Percentiles rank a stretch among this genome's conserved stretches.
These are phyloP conservation scores for Tiaroga cobitis DNA, from an alignment of 2,797 vertebrate genomes.

Conservation along the genomic window DNA sequence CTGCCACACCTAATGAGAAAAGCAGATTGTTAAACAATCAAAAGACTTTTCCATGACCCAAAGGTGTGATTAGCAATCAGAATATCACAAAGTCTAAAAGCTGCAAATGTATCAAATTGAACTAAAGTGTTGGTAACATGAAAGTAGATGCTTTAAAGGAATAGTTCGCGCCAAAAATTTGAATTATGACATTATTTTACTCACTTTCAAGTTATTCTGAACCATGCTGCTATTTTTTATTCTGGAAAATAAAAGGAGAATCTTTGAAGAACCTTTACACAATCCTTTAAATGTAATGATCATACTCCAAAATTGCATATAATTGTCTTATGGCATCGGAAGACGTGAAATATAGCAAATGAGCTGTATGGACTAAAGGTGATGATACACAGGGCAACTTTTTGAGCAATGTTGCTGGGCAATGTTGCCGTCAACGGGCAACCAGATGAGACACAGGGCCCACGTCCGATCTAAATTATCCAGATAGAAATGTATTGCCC, in stretches of 20 bases:
- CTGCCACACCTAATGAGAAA: slow-evolving; percentile 30
- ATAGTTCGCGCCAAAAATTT: neutral
- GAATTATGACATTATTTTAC: neutral
- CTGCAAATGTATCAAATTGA: neutral
- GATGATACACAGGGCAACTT: too few species aligned
- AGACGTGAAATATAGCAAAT: neutral
- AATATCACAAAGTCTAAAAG: slow-evolving; percentile 16
- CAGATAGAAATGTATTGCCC: too few species aligned
- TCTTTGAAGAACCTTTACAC: neutral
- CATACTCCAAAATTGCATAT: neutral
- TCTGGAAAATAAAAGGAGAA: neutral
- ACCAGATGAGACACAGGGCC: too few species aligned
- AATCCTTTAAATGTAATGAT: neutral
- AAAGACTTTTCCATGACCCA: slow-evolving; percentile 23
- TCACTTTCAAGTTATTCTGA: neutral
- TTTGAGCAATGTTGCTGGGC: too few species aligned
- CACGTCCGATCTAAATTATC: too few species aligned
- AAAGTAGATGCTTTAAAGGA: slow-evolving; percentile 2
- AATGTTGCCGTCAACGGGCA: too few species aligned
- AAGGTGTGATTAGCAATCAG: slow-evolving; percentile 35
- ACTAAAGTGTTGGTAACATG: neutral
- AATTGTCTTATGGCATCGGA: neutral
- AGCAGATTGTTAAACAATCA: slow-evolving; percentile 31
- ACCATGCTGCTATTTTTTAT: neutral
- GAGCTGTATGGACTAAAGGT: neutral